These are phyloP conservation scores for Pheosia tremula DNA, from an alignment of 2,888 invertebrate species.

Conservation along the genomic window DNA sequence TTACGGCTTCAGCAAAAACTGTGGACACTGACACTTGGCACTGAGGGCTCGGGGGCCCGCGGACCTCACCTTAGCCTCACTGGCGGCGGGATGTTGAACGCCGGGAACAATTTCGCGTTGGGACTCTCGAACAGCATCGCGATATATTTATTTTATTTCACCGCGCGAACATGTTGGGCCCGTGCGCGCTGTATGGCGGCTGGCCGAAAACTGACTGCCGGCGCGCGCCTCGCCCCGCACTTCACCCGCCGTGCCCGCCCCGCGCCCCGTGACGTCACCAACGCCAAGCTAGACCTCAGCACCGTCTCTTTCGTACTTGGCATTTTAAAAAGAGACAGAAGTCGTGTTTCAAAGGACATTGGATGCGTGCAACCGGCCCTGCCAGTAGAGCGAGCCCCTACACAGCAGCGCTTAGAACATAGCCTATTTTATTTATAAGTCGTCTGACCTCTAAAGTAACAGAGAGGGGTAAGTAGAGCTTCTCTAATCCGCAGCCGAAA, in stretches of 20 bases:
- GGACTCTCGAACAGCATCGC: conserved; percentile 90
- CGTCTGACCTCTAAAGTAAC: conserved; percentile 21
- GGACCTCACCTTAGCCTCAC: conserved; percentile 82
- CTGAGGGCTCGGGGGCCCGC: conserved; percentile 26
- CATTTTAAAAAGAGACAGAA: conserved; percentile 38
- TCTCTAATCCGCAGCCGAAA: background rate
- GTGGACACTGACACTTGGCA: conserved; percentile 56
- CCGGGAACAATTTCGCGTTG: conserved; percentile 87
- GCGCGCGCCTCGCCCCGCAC: conserved; percentile 45
- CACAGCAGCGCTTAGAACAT: conserved; percentile 50
- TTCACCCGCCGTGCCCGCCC: conserved; percentile 46
- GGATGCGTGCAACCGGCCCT: conserved; percentile 36
- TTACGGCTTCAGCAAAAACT: conserved; percentile 61
- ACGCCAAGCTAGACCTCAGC: conserved; percentile 58
- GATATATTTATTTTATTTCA: conserved; percentile 68
- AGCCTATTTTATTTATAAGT: conserved; percentile 31
- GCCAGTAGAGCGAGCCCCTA: conserved; percentile 39
- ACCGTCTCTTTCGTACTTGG: conserved; percentile 37
- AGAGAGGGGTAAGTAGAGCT: background rate
- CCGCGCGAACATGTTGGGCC: conserved; percentile 69
- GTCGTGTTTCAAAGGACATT: conserved; percentile 43
- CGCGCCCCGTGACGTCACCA: conserved; percentile 72
- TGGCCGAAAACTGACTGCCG: conserved; percentile 70
- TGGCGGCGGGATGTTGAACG: conserved; percentile 89
- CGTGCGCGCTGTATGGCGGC: conserved; percentile 64